Base-by-base conservation (phyloP, 2,113 vertebrate genomes). In the Eublepharis macularius region DNA sequence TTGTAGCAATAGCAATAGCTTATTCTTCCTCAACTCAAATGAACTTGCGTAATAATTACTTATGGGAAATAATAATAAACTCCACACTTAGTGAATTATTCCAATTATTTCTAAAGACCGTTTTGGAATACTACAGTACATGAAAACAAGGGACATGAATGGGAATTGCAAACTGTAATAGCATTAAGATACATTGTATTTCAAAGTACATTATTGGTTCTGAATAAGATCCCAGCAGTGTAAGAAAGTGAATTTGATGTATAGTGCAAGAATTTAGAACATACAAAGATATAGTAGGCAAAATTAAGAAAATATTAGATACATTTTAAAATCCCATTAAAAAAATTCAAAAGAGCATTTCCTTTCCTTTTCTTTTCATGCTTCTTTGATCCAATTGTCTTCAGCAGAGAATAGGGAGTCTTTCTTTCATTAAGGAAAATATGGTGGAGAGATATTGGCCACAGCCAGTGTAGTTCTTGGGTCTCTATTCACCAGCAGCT, bases 1-100 rank as follows among this genome's bases (percentile, higher is more conserved):
- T 82, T 39, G 29, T 76, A 83, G 66, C 51, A 90, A 85, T 88
- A 88, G 1, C 43, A 86, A 47, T 86, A 90, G 29, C 4, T 90
- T 90, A 70, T 85, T 86, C 69, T 88, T 49, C 81, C 2, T 81
- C 77, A 70, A 76, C 13, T 80, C 24, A 29, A 16, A 65, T 19
- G 12, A 85, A 86, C 14, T 80, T 80, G 81, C 34, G 72, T 75
- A 88, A 80, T 4, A 86, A 14, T 29, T 21, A 34, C 1, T 54
- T 49, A 11, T 66, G 77, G 41, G 76, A 84, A 65, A 73, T 12
- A 80, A 86, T 88, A 87, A 21, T 16, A 21, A 36, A 36, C 21
- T 0, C 3, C 81, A 63, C 12, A 24, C 45, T 88, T 90, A 45
- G 43, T 73, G 6, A 43, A 1, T 0, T 0, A 2, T 90, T 90